Conservation (phyloP, 2,113 vertebrate genomes). For the Haemorhous mexicanus region DNA sequence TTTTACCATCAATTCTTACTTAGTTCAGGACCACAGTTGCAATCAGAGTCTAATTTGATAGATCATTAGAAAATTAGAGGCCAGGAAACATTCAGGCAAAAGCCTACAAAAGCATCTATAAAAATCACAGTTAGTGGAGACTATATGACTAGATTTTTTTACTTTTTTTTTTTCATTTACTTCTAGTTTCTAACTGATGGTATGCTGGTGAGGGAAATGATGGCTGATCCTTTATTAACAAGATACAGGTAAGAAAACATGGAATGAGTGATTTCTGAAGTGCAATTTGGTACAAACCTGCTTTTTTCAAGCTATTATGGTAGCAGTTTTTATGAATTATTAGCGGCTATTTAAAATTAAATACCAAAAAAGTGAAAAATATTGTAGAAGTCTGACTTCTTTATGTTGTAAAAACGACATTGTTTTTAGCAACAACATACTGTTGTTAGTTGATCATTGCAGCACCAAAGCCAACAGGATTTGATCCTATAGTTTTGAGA, state of each 20-base stretch:
- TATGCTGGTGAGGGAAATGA: conserved; percentile 98
- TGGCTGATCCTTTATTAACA: conserved; percentile 94
- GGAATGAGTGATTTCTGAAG: not conserved
- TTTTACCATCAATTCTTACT: not conserved
- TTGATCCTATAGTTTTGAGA: not conserved
- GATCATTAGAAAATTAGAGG: not conserved
- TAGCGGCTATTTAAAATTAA: not conserved
- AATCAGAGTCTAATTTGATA: not conserved
- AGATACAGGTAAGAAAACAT: conserved; percentile 86
- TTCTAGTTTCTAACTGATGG: conserved; percentile 96
- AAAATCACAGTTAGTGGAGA: not conserved
- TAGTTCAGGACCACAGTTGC: not conserved
- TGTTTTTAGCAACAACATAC: not conserved
- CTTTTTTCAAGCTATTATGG: not conserved
- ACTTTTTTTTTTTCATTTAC: not conserved
- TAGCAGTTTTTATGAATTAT: not conserved
- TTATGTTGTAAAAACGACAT: not conserved
- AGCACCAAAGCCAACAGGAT: not conserved
- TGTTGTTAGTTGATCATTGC: not conserved
- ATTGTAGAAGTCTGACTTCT: not conserved
- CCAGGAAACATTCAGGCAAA: not conserved
- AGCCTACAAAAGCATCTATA: not conserved
- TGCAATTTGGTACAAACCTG: not conserved
- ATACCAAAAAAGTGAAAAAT: not conserved
- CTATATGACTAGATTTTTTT: not conserved